Evolutionary conservation across 2,113 vertebrate genomes (phyloP).

Genomic region (Lepidothrix coronata): DNA sequence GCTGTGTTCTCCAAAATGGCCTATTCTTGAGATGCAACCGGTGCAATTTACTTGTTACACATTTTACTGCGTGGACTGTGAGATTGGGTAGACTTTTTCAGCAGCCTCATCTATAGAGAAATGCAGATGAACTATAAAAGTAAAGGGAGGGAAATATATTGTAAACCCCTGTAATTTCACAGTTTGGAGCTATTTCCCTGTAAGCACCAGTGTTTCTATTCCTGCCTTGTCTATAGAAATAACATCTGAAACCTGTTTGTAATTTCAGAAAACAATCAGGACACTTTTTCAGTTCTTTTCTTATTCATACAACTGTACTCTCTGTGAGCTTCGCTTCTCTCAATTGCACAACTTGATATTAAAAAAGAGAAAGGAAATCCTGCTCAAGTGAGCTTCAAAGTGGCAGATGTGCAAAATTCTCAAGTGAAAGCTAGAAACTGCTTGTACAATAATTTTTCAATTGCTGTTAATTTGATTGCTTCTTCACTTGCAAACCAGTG

Average conservation of each 20-base stretch:
- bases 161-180: background rate
- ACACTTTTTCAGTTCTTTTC: conserved; percentile 57
- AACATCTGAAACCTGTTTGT: conserved; percentile 62
- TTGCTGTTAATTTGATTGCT: background rate
- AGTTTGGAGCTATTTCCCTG: conserved; percentile 18
- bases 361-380: conserved; percentile 25
- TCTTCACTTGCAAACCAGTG: background rate
- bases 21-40: background rate
- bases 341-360: conserved; percentile 61
- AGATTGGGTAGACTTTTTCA: background rate
- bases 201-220: conserved; percentile 43
- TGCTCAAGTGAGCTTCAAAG: conserved; percentile 51
- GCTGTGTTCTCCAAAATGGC: background rate
- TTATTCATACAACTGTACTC: conserved; percentile 53
- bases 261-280: conserved; percentile 66
- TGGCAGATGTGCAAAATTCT: conserved; percentile 61
- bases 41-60: background rate
- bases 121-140: conserved; percentile 25
- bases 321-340: conserved; percentile 49
- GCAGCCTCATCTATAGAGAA: background rate
- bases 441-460: conserved; percentile 27
- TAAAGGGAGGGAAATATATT: background rate
- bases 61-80: background rate
- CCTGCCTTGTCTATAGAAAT: conserved; percentile 25
- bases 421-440: conserved; percentile 34